Percentiles rank a stretch among this genome's conserved stretches.
Conservation (phyloP, 2,113 vertebrate species). For the Larimichthys crocea region DNA sequence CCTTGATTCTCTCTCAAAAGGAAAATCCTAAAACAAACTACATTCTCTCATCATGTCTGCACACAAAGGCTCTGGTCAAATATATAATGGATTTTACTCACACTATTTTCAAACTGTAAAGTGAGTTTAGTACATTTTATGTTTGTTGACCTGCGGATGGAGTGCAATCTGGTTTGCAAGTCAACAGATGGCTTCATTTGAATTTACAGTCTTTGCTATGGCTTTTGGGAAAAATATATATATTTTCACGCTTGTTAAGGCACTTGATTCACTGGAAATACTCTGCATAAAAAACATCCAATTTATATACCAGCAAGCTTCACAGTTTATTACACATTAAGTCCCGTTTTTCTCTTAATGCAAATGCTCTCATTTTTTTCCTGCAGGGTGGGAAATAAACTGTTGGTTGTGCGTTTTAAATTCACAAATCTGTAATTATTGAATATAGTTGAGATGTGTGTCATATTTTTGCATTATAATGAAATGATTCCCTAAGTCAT, state of each 20-base stretch:
- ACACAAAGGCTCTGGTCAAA: neutral
- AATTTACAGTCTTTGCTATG: neutral
- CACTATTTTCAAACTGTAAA: neutral
- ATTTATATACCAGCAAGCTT: conserved; percentile 20
- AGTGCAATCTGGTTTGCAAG: conserved; percentile 46
- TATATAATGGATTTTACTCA: conserved; percentile 6
- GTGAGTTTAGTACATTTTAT: neutral
- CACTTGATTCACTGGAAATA: conserved; percentile 51
- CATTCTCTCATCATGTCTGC: conserved; percentile 34
- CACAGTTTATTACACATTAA: conserved; percentile 53
- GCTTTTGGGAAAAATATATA: conserved; percentile 3
- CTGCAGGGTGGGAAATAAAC: conserved; percentile 2
- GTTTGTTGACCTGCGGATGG: conserved; percentile 13
- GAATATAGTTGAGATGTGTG: conserved; percentile 13
- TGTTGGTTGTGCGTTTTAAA: conserved; percentile 5
- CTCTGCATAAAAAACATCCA: conserved; percentile 12
- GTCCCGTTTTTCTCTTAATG: conserved; percentile 21
- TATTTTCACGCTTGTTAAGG: conserved; percentile 45
- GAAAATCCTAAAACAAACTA: conserved; percentile 20
- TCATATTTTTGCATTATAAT: conserved; percentile 30
- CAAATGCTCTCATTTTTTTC: neutral
- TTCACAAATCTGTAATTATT: neutral
- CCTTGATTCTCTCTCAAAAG: conserved; percentile 10
- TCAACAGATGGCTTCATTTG: conserved; percentile 14
- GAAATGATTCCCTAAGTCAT: neutral